Base-by-base conservation (phyloP, 2,797 vertebrate species). In the Coendou prehensilis region DNA sequence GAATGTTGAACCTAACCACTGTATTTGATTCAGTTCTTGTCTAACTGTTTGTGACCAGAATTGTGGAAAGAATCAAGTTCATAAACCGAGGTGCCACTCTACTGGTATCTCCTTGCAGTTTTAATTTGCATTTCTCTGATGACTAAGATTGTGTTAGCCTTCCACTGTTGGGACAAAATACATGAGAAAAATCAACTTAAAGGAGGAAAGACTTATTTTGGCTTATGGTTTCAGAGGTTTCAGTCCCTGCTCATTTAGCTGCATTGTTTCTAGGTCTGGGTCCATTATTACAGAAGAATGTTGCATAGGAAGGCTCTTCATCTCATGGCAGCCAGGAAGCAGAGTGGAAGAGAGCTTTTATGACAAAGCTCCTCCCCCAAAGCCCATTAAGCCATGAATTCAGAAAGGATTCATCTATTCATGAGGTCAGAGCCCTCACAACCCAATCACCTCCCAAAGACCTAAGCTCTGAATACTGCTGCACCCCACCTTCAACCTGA, bases 51-150 rank as follows among this genome's bases (percentile, higher is more conserved):
- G 41, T 26, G 41, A 75, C 71, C 71, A 75, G 71, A 75, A 75
- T 75, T 5, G 5, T 45, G 22, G 9, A 26, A 26, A 75, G 41
- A 75, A 75, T 45, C 71, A 75, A 73, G 69, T 4, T 71, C 14
- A 67, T 67, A 6, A 67, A 37, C 17, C 0, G 5, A 45, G 10
- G 37, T 47, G 47, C 10, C 71, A 26, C 20, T 47, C 3, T 41
- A 75, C 73, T 50, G 23, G 15, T 47, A 64, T 61, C 13, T 89
- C 69, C 86, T 86, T 91, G 75, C 10, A n/a, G 33, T 92, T 93
- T 92, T 91, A 94, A 93, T 89, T 94, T 95, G 54, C 47, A 17
- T 84, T 91, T 94, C 63, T 87, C 14, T 63, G 63, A 59, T 52
- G 20, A 89, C 18, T 86, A 47, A 26, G 47, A 78, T 9, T 33